Evolutionary conservation across 2,113 vertebrate genomes (phyloP), one percentile per base, ranked within the genome.

Genomic region (Apteryx mantelli): DNA sequence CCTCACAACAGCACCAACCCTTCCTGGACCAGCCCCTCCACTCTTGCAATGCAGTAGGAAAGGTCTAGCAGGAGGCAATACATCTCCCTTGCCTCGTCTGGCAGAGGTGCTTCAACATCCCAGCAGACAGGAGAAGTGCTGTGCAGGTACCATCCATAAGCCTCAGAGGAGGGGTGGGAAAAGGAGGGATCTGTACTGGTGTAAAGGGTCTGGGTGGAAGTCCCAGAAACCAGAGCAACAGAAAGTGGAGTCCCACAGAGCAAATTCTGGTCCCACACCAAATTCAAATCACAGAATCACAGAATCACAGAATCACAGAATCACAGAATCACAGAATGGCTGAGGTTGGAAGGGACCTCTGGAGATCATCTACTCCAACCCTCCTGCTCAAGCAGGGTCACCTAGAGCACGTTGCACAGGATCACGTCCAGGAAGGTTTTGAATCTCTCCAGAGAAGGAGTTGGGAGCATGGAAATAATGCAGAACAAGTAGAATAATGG

Each of bases 141-240:
- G 28, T 0, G 0, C 5, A 36, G 18, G 24, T 34, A 68, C 4
- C 22, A 71, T 18, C 13, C 16, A 55, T 3, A 1, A 38, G 8
- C 5, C 3, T 12, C 20, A 60, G 40, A 40, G 74, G 24, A 79
- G 9, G 5, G 9, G 18, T 9, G 60, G 24, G 10, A 52, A 36
- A 86, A 58, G 11, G 7, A 44, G 19, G 12, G 14, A 58, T 2
- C 3, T 66, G 15, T 61, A 14, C 55, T 92, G 28, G 69, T 30
- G 48, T 34, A 60, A 10, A 58, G 64, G 5, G 9, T 26, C 17
- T 58, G 8, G 2, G 1, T 3, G 1, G 4, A 7, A 4, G 5
- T 0, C 7, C 6, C 56, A 88, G 38, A 85, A 89, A 60, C 1
- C 8, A 69, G 28, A 64, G 21, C 50, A 85, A 73, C 7, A 76